phyloP scores from a whole-genome alignment of 2,888 invertebrate species.

The Rhimphoctona megacephalus region DNA sequence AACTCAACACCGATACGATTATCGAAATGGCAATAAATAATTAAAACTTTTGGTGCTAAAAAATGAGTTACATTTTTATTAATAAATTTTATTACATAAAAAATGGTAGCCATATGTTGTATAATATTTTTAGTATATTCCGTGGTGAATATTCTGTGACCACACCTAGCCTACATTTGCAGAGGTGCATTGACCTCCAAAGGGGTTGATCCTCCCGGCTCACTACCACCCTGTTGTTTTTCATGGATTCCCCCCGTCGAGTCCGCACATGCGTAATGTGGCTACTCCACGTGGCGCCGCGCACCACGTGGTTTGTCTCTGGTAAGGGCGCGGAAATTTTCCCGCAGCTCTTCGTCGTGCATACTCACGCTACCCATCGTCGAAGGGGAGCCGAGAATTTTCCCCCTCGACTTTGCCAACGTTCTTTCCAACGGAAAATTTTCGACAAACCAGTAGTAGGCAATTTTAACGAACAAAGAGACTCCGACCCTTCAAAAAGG shows the following conservation, averaged over 20 bases:
- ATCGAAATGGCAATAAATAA: not conserved
- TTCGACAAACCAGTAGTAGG: not conserved
- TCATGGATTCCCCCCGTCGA: slow-evolving; percentile 39
- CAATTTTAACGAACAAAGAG: not conserved
- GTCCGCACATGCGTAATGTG: slow-evolving; percentile 57
- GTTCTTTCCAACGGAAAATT: slow-evolving; percentile 45
- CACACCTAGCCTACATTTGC: slow-evolving; percentile 69
- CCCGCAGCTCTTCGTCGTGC: not conserved
- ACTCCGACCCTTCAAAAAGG: not conserved
- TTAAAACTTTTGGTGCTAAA: not conserved
- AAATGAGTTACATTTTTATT: not conserved
- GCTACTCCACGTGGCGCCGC: slow-evolving; percentile 58
- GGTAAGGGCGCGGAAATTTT: slow-evolving; percentile 31
- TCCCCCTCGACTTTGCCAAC: slow-evolving; percentile 61
- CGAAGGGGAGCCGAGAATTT: slow-evolving; percentile 21
- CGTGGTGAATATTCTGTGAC: slow-evolving; percentile 43
- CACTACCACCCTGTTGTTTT: slow-evolving; percentile 64
- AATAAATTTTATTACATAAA: not conserved
- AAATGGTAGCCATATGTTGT: not conserved
- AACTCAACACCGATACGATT: not conserved
- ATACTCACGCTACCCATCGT: not conserved
- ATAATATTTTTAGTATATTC: slow-evolving; percentile 5
- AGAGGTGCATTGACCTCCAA: slow-evolving; percentile 68
- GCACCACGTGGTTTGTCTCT: slow-evolving; percentile 54
- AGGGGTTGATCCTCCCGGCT: slow-evolving; percentile 62